Percentiles rank a stretch among this genome's conserved stretches.
Conservation (phyloP, 2,888 invertebrate species). For the Unio pictorum region DNA sequence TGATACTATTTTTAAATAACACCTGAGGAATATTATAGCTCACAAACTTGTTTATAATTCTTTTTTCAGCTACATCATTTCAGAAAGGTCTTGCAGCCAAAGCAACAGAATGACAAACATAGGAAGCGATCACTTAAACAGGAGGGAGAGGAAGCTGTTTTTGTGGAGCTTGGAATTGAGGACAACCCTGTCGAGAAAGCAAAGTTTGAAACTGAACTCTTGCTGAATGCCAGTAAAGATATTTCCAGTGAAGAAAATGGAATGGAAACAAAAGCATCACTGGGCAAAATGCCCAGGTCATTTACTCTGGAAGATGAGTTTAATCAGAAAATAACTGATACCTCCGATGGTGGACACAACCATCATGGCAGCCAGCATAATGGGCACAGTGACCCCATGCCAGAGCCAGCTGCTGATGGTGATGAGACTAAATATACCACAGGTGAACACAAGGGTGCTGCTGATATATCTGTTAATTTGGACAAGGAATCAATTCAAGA, state of each 20-base stretch:
- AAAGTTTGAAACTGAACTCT: conserved; percentile 21
- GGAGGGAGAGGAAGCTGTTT: conserved; percentile 27
- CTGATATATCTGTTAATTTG: too few relatives aligned
- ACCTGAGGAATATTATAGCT: too few relatives aligned
- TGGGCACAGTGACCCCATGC: conserved; percentile 5
- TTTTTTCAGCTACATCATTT: conserved; percentile 49
- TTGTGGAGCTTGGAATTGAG: conserved; percentile 51
- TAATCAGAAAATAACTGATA: conserved; percentile 1
- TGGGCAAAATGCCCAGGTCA: too few relatives aligned
- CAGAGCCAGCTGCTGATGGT: conserved; percentile 1
- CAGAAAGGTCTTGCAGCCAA: conserved; percentile 44
- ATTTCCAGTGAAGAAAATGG: too few relatives aligned
- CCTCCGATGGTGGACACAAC: background rate
- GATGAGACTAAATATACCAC: background rate
- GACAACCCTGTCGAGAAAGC: conserved; percentile 30
- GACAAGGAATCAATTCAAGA: conserved; percentile 30
- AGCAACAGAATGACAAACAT: conserved; percentile 19
- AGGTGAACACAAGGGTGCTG: background rate
- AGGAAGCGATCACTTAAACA: conserved; percentile 9
- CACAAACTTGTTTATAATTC: background rate
- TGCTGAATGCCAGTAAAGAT: background rate
- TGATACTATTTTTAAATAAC: too few relatives aligned
- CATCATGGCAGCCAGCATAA: conserved; percentile 1
- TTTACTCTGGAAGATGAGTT: conserved; percentile 12
- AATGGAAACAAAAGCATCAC: too few relatives aligned